phyloP scores from a whole-genome alignment of 2,888 invertebrate genomes.

The Chrysomela aeneicollis region DNA sequence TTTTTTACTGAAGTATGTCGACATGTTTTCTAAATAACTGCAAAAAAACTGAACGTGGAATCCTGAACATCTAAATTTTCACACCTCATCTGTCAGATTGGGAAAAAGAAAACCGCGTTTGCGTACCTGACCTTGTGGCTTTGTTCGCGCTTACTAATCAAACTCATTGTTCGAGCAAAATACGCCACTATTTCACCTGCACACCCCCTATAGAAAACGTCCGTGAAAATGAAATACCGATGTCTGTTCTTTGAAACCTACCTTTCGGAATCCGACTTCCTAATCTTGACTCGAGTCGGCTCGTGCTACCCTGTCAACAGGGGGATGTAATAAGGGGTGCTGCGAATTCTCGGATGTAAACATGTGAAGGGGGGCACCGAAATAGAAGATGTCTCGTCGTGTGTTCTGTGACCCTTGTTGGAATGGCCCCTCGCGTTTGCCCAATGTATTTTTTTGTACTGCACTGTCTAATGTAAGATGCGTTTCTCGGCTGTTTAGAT shows the following conservation, averaged over 20 bases:
- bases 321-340: neutral
- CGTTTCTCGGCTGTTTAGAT: constrained; percentile 39
- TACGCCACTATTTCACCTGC: neutral
- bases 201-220: neutral
- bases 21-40: too few relatives aligned
- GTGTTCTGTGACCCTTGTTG: neutral
- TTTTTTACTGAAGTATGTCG: too few relatives aligned
- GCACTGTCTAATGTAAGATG: constrained; percentile 25
- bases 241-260: neutral
- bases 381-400: neutral
- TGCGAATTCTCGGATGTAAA: neutral
- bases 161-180: neutral
- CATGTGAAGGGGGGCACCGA: neutral
- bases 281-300: neutral
- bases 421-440: neutral
- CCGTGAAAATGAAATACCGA: neutral
- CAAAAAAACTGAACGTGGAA: too few relatives aligned
- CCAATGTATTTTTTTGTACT: constrained; percentile 21
- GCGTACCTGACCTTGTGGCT: too few relatives aligned
- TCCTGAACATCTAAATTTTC: too few relatives aligned
- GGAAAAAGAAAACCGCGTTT: too few relatives aligned
- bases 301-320: constrained; percentile 3
- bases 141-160: too few relatives aligned
- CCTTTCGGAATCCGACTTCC: neutral
- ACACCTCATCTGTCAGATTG: too few relatives aligned